Base-by-base conservation (phyloP, 1,140 invertebrate species). In the Drosophila punjabiensis region DNA sequence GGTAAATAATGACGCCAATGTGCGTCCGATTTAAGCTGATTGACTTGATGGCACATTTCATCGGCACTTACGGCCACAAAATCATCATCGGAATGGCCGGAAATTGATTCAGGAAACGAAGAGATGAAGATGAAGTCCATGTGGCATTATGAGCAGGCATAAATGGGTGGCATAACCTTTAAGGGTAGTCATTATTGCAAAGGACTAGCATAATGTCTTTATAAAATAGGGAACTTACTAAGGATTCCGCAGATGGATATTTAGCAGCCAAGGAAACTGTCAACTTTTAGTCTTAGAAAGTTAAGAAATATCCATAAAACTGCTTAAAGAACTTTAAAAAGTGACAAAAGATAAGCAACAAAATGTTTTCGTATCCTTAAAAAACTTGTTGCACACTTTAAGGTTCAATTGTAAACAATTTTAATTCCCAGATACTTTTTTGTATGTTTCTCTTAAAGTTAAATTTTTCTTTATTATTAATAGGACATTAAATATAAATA, bases 21-120 rank as follows among this genome's bases (percentile, higher is more conserved):
- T 48, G 48, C 53, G 43, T 55, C 67, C 60, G 79, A 76, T 82
- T 90, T 66, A 85, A 81, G 69, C 70, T 73, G 79, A 85, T 89
- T 90, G 79, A 84, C 56, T 59, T 61, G 43, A 78, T 78, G 64
- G 43, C 64, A 68, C 75, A 78, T 77, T 69, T 61, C 64, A 56
- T 62, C 48, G 56, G 37, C 47, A 53, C 47, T 53, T 41, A 45
- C 39, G 47, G 55, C 45, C 47, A 18, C 63, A 60, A 61, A 66
- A 68, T 47, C 65, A 35, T 39, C 53, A 39, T 30, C 45, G 8
- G 24, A 71, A 76, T 62, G 52, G 20, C 62, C 76, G 70, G 75
- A 79, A 79, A 87, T 86, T 71, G 68, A 69, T 63, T 66, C 37
- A 60, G 62, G 62, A 66, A 58, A 64, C 39, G 45, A 58, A 37